Evolutionary conservation across 2,888 invertebrate species (phyloP).

Genomic region (Caenorhabditis sp.): DNA sequence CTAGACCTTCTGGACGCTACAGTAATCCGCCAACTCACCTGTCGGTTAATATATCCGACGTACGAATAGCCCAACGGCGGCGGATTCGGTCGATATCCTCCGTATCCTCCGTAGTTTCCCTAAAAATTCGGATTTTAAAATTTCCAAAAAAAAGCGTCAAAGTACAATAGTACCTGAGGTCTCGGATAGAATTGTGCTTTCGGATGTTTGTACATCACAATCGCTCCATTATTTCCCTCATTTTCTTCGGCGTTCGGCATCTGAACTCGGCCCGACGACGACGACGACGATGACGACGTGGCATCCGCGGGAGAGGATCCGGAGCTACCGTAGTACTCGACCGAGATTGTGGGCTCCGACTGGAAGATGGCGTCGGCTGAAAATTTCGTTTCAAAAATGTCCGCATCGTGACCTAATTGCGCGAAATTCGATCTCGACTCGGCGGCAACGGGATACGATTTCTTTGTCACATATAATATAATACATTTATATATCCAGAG

Average conservation of each 20-base stretch:
- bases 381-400: no score
- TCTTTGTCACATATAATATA: no score
- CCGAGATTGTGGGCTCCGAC: conserved; percentile 3
- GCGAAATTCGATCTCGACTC: no score
- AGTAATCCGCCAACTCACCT: conserved; percentile 30
- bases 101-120: conserved; percentile 34
- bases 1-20: not conserved
- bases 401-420: no score
- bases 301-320: not conserved
- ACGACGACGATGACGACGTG: not conserved
- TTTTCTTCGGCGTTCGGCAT: not conserved
- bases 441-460: no score
- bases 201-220: conserved; percentile 9
- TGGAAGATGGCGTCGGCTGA: conserved; percentile 19
- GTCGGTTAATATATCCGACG: conserved; percentile 73
- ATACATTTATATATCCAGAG: no score
- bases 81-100: conserved; percentile 42
- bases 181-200: conserved; percentile 38
- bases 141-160: no score
- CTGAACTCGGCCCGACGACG: not conserved
- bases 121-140: not conserved
- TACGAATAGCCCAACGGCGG: conserved; percentile 67
- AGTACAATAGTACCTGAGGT: no score
- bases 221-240: not conserved
- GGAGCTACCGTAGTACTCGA: not conserved